A percentile compares a stretch with the other conserved stretches of the same genome.
These are phyloP conservation scores for Musca domestica DNA, from an alignment of 1,140 invertebrate species.

Conservation along the genomic window DNA sequence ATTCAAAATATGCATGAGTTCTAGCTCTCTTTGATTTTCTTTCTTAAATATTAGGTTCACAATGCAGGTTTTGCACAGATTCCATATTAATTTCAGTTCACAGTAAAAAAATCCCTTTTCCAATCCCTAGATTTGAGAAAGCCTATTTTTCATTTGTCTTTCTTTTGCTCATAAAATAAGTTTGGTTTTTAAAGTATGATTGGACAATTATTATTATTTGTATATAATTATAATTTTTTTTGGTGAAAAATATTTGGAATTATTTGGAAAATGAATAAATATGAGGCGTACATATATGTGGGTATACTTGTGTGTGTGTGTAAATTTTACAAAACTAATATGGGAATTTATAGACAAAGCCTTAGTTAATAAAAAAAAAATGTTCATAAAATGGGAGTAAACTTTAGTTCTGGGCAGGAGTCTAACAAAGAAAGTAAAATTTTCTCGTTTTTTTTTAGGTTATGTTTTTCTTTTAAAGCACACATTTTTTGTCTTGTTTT, in stretches of 20 bases:
- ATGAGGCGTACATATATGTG: neutral
- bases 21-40: neutral
- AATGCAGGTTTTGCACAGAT: slow-evolving; percentile 12
- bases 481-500: neutral
- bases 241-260: neutral
- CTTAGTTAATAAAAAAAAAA: neutral
- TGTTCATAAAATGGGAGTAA: neutral
- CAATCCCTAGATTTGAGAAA: slow-evolving; percentile 7
- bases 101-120: neutral
- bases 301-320: neutral
- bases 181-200: neutral
- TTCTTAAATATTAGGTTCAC: slow-evolving; percentile 1
- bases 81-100: neutral
- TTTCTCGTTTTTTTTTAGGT: neutral
- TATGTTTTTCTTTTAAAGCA: neutral
- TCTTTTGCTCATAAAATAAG: slow-evolving; percentile 1
- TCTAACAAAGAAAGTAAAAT: neutral
- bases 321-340: neutral
- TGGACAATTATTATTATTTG: neutral
- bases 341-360: neutral
- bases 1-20: slow-evolving; percentile 9
- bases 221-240: neutral
- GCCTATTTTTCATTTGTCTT: neutral
- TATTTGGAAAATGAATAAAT: neutral
- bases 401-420: neutral